phyloP scores from a whole-genome alignment of 2,797 vertebrate genomes.

The Podargus strigoides region DNA sequence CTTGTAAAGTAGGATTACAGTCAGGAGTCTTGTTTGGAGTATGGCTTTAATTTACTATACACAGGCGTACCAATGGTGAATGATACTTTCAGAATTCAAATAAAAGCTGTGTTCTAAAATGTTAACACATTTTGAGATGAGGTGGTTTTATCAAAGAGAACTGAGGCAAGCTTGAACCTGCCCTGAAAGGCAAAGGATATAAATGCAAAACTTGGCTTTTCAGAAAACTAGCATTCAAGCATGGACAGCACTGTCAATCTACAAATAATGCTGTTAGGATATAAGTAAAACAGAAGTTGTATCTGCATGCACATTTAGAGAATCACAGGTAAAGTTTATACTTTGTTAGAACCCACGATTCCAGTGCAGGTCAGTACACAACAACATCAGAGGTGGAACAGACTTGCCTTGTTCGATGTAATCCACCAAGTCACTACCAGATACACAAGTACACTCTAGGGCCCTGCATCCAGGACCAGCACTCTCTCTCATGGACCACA shows the following conservation, averaged over 20 bases:
- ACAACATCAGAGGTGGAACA: neutral
- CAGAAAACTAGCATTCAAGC: neutral
- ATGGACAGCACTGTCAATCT: neutral
- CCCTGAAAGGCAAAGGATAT: neutral
- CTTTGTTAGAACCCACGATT: neutral
- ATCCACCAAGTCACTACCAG: neutral
- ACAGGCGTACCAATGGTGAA: neutral
- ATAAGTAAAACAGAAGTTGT: neutral
- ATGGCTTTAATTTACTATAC: neutral
- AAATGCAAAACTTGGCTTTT: neutral
- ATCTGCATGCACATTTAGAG: neutral
- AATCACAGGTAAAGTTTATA: neutral
- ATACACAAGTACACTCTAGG: rapidly evolving
- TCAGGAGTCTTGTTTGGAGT: neutral
- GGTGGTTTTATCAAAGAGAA: neutral
- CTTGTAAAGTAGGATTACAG: neutral
- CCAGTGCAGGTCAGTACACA: neutral
- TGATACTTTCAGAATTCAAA: neutral
- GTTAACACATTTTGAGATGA: neutral
- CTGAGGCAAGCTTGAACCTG: neutral
- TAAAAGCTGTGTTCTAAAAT: neutral
- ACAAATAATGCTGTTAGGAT: neutral
- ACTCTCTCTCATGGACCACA: neutral
- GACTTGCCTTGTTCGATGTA: neutral
- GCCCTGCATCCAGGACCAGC: neutral